phyloP scores from a whole-genome alignment of 2,888 invertebrate species.

The Trachelus stipa region DNA sequence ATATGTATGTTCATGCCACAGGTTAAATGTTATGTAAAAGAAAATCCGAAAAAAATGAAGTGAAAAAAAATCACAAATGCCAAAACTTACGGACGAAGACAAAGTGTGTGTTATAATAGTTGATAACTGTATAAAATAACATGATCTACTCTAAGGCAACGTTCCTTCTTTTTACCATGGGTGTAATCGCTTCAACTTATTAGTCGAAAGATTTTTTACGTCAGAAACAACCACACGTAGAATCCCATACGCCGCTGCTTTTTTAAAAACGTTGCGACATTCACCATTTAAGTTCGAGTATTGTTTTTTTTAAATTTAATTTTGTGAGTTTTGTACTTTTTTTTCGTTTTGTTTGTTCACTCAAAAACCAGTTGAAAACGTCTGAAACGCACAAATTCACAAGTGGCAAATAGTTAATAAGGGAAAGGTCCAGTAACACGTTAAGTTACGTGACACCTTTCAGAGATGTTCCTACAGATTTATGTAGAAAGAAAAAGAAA shows the following conservation, averaged over 20 bases:
- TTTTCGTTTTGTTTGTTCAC: neutral
- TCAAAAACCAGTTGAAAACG: neutral
- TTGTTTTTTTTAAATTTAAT: constrained; percentile 5
- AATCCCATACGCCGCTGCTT: constrained; percentile 2
- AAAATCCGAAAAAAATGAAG: constrained; percentile 35
- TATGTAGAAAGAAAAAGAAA: neutral
- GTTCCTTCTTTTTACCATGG: constrained; percentile 15
- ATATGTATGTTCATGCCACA: constrained; percentile 49
- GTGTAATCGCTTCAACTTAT: constrained; percentile 26
- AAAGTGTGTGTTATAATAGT: constrained; percentile 36
- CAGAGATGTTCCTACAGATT: neutral
- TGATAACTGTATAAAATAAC: constrained; percentile 35
- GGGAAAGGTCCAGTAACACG: neutral
- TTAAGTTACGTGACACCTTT: neutral
- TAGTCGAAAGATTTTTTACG: constrained; percentile 8
- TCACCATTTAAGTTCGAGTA: constrained; percentile 1
- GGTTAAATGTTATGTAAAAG: constrained; percentile 57
- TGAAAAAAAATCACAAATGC: constrained; percentile 53
- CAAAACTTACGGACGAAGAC: constrained; percentile 43
- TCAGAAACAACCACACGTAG: constrained; percentile 1
- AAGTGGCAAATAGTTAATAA: neutral
- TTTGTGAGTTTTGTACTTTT: constrained; percentile 1
- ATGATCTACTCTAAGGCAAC: constrained; percentile 27
- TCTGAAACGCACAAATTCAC: neutral
- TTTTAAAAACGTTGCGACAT: neutral